A percentile compares a stretch with the other conserved stretches of the same genome.
These are phyloP conservation scores for Patella depressa DNA, from an alignment of 2,888 invertebrate species.

Conservation along the genomic window DNA sequence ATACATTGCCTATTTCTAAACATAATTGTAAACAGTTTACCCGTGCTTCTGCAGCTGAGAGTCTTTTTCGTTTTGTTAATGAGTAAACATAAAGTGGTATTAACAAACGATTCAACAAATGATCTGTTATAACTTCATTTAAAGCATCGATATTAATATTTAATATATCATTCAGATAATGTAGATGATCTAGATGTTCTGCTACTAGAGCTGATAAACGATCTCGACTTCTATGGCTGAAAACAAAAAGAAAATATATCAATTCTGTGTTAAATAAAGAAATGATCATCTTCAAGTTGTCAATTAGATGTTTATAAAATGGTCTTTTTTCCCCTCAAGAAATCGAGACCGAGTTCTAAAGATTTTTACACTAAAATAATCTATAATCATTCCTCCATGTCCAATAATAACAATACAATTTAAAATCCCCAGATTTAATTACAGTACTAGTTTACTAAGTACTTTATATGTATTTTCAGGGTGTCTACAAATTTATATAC, in stretches of 20 bases:
- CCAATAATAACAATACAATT: too few relatives aligned
- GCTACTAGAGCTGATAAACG: constrained; percentile 94
- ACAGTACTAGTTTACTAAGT: too few relatives aligned
- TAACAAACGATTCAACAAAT: constrained; percentile 90
- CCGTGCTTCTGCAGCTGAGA: constrained; percentile 42
- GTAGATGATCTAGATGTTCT: constrained; percentile 96
- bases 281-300: too few relatives aligned
- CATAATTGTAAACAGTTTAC: constrained; percentile 33
- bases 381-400: too few relatives aligned
- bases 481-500: too few relatives aligned
- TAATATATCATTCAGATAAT: constrained; percentile 96
- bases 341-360: too few relatives aligned
- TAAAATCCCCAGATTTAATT: too few relatives aligned
- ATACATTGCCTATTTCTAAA: neutral
- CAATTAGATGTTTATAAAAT: too few relatives aligned
- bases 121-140: constrained; percentile 94
- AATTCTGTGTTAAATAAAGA: too few relatives aligned
- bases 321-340: too few relatives aligned
- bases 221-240: constrained; percentile 89
- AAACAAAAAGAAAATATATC: constrained; percentile 62
- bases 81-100: constrained; percentile 96
- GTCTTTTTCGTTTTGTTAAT: constrained; percentile 77
- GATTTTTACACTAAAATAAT: too few relatives aligned
- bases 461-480: too few relatives aligned
- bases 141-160: constrained; percentile 91